Evolutionary conservation across 2,888 invertebrate species (phyloP), one percentile per base, ranked within the genome.

Genomic region (Drosophila trichaetosa): DNA sequence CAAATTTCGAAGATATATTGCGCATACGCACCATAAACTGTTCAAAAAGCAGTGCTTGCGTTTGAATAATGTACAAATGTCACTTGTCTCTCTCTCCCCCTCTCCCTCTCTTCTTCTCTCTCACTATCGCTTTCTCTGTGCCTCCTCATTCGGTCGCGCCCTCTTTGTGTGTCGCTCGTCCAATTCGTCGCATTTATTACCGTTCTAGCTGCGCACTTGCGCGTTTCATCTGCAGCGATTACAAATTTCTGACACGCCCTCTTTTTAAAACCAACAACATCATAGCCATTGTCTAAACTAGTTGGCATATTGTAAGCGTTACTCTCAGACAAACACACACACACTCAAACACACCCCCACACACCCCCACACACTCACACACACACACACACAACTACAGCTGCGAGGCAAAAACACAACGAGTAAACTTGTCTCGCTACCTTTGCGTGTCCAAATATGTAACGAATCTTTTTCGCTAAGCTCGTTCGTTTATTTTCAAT

Each of bases 121-220:
- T 54, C 24, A 18, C 1, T 21, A 7, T 64, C 27, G 65, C 21
- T 27, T 13, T 64, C 13, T 21, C 16, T 31, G 13, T 38, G 46
- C 8, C 40, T 57, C 46, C 51, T 24, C 16, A 46, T 24, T 16
- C 24, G 46, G 24, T 46, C 46, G 46, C 46, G 21, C 18, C 48
- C 2, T 66, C 38, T 65, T 64, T 83, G 76, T 70, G 56, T 65
- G 71, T 73, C 75, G 84, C 88, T 87, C 80, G 88, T 87, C 90
- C 82, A 80, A 83, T 80, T 79, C 73, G 73, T 73, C 69, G 88
- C 89, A 85, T 89, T 92, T 92, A 92, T 92, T 92, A 92, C 83
- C 83, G 92, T 92, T 93, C 92, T 92, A 92, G 93, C 91, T 80
- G 77, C 82, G 90, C 90, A 69, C 85, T 78, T 76, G 80, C 78